Evolutionary conservation across 1,140 invertebrate genomes (phyloP).

Genomic region (Cyclina sinensis): DNA sequence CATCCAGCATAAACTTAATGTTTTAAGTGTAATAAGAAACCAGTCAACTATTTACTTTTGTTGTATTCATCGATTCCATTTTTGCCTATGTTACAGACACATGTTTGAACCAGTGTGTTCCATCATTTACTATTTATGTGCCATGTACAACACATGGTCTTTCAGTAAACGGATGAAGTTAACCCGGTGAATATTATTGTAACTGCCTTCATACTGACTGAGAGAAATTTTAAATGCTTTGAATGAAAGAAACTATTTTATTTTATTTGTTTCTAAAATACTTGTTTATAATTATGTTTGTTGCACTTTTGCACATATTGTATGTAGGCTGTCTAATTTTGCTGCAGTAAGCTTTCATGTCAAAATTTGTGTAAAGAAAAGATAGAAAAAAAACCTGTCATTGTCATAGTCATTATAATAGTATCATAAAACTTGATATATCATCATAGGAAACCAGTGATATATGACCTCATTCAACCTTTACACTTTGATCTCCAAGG

Average conservation of each 20-base stretch:
- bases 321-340: neutral
- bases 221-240: too few species aligned
- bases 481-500: slow-evolving; percentile 60
- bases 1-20: too few species aligned
- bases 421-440: neutral
- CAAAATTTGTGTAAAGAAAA: slow-evolving; percentile 12
- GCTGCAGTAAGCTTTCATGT: too few species aligned
- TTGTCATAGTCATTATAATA: neutral
- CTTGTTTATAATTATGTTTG: neutral
- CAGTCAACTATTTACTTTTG: too few species aligned
- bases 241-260: neutral
- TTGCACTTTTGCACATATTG: neutral
- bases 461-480: slow-evolving; percentile 45
- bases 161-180: slow-evolving; percentile 45
- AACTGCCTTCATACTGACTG: neutral
- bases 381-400: neutral
- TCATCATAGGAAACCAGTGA: neutral
- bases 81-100: too few species aligned
- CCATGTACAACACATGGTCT: slow-evolving; percentile 12
- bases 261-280: neutral
- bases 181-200: slow-evolving; percentile 33
- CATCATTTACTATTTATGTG: slow-evolving; percentile 17
- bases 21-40: too few species aligned
- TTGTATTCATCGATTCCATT: too few species aligned
- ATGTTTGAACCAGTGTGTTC: neutral